Percentiles rank a stretch among this genome's conserved stretches.
Conservation (phyloP, 2,888 invertebrate species). For the Macrophya alboannulata region DNA sequence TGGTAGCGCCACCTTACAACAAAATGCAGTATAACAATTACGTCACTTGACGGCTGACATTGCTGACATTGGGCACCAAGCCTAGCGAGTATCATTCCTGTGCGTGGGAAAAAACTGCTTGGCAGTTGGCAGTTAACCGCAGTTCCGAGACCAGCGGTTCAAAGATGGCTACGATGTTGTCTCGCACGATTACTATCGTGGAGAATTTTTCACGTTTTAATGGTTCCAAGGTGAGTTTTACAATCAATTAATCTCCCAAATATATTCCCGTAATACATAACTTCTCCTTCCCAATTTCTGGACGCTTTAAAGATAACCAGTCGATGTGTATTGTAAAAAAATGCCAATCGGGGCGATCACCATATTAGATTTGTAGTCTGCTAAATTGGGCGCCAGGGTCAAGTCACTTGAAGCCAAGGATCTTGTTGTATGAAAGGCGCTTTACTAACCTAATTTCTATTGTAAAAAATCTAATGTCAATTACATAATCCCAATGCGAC, state of each 20-base stretch:
- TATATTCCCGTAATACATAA: neutral
- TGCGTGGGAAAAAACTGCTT: slow-evolving; percentile 28
- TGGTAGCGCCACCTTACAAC: neutral
- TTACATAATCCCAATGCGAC: slow-evolving; percentile 16
- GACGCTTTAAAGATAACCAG: neutral
- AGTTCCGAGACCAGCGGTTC: slow-evolving; percentile 66
- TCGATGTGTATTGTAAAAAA: slow-evolving; percentile 51
- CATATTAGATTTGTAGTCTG: slow-evolving; percentile 77
- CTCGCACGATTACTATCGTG: slow-evolving; percentile 86
- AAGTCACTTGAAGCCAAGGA: slow-evolving; percentile 74
- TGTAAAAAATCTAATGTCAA: slow-evolving; percentile 21
- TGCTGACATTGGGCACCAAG: slow-evolving; percentile 46
- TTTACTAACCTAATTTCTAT: slow-evolving; percentile 61
- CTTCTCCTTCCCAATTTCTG: neutral
- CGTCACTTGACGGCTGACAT: slow-evolving; percentile 42
- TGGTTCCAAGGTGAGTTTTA: slow-evolving; percentile 86
- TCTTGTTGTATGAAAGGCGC: slow-evolving; percentile 62
- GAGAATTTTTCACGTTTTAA: slow-evolving; percentile 87
- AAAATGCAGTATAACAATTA: neutral
- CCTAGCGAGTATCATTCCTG: slow-evolving; percentile 25
- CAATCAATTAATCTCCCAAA: slow-evolving; percentile 39
- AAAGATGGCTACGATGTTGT: slow-evolving; percentile 91
- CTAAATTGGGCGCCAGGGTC: slow-evolving; percentile 80
- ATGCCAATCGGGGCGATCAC: slow-evolving; percentile 67
- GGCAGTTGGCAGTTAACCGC: slow-evolving; percentile 68